A percentile compares a stretch with the other conserved stretches of the same genome.
These are phyloP conservation scores for Chromobotia macracanthus DNA, from an alignment of 2,797 vertebrate species.

Conservation along the genomic window DNA sequence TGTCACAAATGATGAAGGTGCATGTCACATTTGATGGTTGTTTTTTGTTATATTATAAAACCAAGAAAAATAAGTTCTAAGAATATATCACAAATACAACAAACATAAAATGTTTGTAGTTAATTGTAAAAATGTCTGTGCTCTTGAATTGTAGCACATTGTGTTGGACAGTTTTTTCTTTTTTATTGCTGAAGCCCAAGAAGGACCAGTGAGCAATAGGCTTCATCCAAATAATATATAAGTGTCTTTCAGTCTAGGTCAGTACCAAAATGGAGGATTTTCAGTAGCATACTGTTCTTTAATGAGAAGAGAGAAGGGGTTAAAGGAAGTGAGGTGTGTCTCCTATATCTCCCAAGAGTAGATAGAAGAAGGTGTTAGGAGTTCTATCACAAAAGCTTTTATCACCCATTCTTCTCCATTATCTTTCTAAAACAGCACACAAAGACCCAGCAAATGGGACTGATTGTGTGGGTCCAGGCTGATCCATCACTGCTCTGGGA, in stretches of 20 bases:
- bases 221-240: conserved; percentile 26
- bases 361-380: conserved; percentile 53
- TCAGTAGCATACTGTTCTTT: conserved; percentile 34
- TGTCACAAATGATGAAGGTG: too few species aligned
- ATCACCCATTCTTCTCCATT: conserved; percentile 62
- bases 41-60: too few species aligned
- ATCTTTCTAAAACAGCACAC: conserved; percentile 61
- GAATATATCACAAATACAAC: too few species aligned
- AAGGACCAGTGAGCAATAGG: conserved; percentile 5
- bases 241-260: conserved; percentile 43
- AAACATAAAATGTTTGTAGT: too few species aligned
- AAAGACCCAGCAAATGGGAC: conserved; percentile 46
- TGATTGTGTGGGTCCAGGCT: conserved; percentile 52
- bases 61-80: too few species aligned
- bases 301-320: conserved; percentile 44
- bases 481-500: conserved; percentile 66
- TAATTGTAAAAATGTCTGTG: neutral
- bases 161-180: neutral
- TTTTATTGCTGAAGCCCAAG: neutral
- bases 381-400: conserved; percentile 59
- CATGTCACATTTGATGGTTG: neutral
- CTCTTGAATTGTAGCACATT: neutral
- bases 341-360: conserved; percentile 54
- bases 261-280: conserved; percentile 34
- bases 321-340: conserved; percentile 24